A percentile compares a stretch with the other conserved stretches of the same genome.
These are phyloP conservation scores for Xenentodon cancila DNA, from an alignment of 2,797 vertebrate species.

Conservation along the genomic window DNA sequence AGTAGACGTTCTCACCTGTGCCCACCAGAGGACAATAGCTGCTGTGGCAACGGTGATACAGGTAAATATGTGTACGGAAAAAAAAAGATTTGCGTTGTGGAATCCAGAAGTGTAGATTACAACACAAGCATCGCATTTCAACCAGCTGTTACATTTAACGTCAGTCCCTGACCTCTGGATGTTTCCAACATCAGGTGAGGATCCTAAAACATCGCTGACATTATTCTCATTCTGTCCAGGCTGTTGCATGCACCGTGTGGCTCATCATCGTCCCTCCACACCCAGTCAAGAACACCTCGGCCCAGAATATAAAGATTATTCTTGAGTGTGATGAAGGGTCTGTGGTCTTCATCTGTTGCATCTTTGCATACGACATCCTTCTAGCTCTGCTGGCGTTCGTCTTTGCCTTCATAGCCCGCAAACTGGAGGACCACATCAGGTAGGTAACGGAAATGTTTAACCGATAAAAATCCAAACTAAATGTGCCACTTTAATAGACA, in stretches of 20 bases:
- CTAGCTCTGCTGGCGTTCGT: constrained; percentile 85
- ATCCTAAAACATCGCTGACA: not conserved
- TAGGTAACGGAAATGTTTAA: constrained; percentile 22
- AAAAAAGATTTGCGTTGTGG: not conserved
- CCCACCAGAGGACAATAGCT: constrained; percentile 82
- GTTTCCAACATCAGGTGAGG: not conserved
- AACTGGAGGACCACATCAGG: constrained; percentile 86
- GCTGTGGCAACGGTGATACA: constrained; percentile 76
- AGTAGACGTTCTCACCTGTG: constrained; percentile 65
- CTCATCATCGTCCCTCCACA: constrained; percentile 82
- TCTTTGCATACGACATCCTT: constrained; percentile 87
- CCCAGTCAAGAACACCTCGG: constrained; percentile 85
- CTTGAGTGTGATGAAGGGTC: constrained; percentile 87
- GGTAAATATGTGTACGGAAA: constrained; percentile 27
- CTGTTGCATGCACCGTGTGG: constrained; percentile 81
- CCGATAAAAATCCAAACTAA: too few relatives aligned
- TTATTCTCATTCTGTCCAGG: constrained; percentile 54
- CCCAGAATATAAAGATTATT: constrained; percentile 88
- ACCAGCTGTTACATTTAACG: not conserved
- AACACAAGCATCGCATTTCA: not conserved
- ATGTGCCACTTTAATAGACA: too few relatives aligned
- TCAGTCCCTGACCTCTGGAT: not conserved
- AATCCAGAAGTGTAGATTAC: not conserved
- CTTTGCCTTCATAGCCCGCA: constrained; percentile 83
- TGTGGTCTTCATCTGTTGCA: constrained; percentile 85